A percentile compares a stretch with the other conserved stretches of the same genome.
Evolutionary conservation across 2,113 vertebrate genomes (phyloP).

Genomic region (Neodontobutis hainanensis): DNA sequence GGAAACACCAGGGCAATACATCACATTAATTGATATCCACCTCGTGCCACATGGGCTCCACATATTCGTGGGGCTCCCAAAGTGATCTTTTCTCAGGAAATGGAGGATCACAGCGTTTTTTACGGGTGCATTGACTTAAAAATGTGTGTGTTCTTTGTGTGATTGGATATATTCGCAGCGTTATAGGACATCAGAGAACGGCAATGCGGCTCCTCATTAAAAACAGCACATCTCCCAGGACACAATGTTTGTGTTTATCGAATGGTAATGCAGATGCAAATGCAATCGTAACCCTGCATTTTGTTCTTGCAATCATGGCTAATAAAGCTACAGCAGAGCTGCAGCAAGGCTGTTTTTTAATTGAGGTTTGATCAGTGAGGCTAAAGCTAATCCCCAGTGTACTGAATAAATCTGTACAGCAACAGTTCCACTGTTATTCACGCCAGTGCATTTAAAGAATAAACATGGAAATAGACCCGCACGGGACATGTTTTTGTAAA

Average conservation of each 20-base stretch:
- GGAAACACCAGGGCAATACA: slow-evolving; percentile 72
- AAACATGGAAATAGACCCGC: not conserved
- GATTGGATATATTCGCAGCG: slow-evolving; percentile 51
- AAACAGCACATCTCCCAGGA: slow-evolving; percentile 65
- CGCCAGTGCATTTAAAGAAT: not conserved
- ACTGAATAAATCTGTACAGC: slow-evolving; percentile 9
- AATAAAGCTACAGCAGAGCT: slow-evolving; percentile 43
- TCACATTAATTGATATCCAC: slow-evolving; percentile 83
- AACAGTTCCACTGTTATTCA: not conserved
- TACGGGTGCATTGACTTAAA: slow-evolving; percentile 44
- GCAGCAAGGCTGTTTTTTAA: slow-evolving; percentile 42
- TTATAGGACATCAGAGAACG: slow-evolving; percentile 51
- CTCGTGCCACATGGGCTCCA: slow-evolving; percentile 67
- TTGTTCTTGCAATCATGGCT: slow-evolving; percentile 59
- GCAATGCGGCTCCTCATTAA: slow-evolving; percentile 66
- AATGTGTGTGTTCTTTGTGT: slow-evolving; percentile 17
- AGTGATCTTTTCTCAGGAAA: slow-evolving; percentile 52
- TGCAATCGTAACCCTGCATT: slow-evolving; percentile 47
- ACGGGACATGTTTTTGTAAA: not conserved
- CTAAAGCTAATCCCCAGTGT: slow-evolving; percentile 20
- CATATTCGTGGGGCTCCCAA: slow-evolving; percentile 60
- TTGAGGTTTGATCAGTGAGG: slow-evolving; percentile 37
- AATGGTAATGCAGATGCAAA: slow-evolving; percentile 72
- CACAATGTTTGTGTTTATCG: slow-evolving; percentile 69
- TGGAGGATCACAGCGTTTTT: not conserved